phyloP scores from a whole-genome alignment of 2,797 vertebrate species.

The Acanthornis magna region DNA sequence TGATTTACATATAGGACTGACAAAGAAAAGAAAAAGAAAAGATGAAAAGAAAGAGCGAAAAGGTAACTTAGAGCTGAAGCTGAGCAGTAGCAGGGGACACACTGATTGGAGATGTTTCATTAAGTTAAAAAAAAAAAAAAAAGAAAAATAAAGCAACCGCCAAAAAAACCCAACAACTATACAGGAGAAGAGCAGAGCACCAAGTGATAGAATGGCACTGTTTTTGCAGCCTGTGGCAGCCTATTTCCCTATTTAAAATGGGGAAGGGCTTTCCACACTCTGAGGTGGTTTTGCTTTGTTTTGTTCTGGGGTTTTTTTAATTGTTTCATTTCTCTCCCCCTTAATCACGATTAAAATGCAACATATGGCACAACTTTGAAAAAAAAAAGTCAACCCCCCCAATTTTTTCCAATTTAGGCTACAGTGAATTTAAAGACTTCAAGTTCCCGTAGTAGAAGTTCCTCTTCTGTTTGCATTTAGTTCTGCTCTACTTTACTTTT shows the following conservation, averaged over 20 bases:
- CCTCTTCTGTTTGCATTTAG: background rate
- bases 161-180: background rate
- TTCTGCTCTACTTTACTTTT: background rate
- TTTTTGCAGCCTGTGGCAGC: background rate
- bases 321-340: background rate
- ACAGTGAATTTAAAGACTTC: background rate
- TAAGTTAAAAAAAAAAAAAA: background rate
- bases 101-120: background rate
- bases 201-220: background rate
- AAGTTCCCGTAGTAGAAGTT: background rate
- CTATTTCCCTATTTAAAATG: background rate
- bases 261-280: background rate
- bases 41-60: background rate
- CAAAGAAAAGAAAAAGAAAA: no score
- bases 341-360: background rate
- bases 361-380: background rate
- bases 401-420: background rate
- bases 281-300: background rate
- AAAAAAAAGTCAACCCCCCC: rapidly evolving
- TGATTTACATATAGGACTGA: background rate
- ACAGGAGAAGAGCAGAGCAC: background rate
- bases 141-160: background rate
- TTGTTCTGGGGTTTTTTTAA: background rate
- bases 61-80: background rate
- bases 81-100: background rate